Evolutionary conservation across 2,888 invertebrate species (phyloP), one percentile per base, ranked within the genome.

Genomic region (Odontothrips loti): DNA sequence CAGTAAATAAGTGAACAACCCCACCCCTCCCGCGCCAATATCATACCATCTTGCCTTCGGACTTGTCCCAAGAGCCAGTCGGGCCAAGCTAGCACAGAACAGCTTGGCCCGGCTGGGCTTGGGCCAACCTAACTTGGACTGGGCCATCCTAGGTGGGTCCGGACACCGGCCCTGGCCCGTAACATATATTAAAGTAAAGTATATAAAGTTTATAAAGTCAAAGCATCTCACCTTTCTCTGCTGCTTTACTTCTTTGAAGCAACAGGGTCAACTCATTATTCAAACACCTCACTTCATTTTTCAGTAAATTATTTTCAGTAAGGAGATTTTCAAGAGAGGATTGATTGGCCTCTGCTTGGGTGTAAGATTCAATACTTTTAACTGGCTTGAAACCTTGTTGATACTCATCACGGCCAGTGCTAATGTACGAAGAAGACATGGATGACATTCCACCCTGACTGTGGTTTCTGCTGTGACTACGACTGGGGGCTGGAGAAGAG

Each of bases 241-340:
- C 86, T 79, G 87, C 86, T 84, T 89, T 89, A 15, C 88, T 87
- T 82, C 89, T 86, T 82, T 88, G 86, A 29, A 89, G 86, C 11
- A 89, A 85, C 80, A 89, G 85, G 6, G 88, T 86, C 85, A 90
- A 87, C 84, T 90, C 90, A 84, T 88, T 88, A 84, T 89, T 90
- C 3, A 90, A 86, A 79, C 89, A 89, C 68, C 88, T 85, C 20
- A 90, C 86, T 86, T 90, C 90, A 85, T 88, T 89, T 83, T 87
- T 87, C 80, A 90, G 85, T 82, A 88, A 84, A 79, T 82, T 83
- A 84, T 85, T 85, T 84, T 86, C 85, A 82, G 68, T 27, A 75
- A 23, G 12, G 23, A 27, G 8, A 27, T 23, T 11, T 11, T 27
- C 12, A 27, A 23, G 23, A 8, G 68, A 75, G 12, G 68, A 75